Evolutionary conservation across 2,888 invertebrate species (phyloP).

Genomic region (Drosophila tripunctata): DNA sequence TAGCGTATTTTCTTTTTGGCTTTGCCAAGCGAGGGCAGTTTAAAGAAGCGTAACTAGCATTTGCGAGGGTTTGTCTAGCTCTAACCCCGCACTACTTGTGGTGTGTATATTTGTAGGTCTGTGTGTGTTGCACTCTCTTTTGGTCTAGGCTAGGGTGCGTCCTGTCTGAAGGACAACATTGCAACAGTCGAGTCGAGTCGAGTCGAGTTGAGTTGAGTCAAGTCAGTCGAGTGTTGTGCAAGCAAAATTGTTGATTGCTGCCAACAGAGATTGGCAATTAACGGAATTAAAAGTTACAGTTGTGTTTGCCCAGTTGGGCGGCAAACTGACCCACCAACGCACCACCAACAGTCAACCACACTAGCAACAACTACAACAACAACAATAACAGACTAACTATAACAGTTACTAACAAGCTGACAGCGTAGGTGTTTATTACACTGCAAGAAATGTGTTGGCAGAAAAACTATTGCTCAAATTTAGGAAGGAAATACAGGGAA

Average conservation of each 20-base stretch:
- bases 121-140: constrained; percentile 42
- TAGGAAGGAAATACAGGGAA: too few relatives aligned
- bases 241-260: constrained; percentile 82
- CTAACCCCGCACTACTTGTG: constrained; percentile 2
- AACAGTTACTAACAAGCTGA: constrained; percentile 24
- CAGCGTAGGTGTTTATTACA: constrained; percentile 59
- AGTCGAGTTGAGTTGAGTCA: too few relatives aligned
- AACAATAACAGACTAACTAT: constrained; percentile 32
- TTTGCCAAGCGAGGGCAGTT: constrained; percentile 51
- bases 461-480: too few relatives aligned
- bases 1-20: constrained; percentile 69
- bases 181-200: constrained; percentile 79
- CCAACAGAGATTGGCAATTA: constrained; percentile 84
- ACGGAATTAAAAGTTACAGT: constrained; percentile 83
- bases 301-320: constrained; percentile 63
- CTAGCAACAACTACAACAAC: constrained; percentile 40
- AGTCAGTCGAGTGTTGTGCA: constrained; percentile 81
- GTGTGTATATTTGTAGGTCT: constrained; percentile 13
- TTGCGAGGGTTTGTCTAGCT: constrained; percentile 29
- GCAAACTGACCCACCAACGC: neutral
- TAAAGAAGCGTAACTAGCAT: constrained; percentile 73
- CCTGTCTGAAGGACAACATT: constrained; percentile 74
- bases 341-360: constrained; percentile 14
- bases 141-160: constrained; percentile 21
- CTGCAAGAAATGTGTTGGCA: constrained; percentile 7